Percentiles rank a stretch among this genome's conserved stretches.
Conservation (phyloP, 2,888 invertebrate genomes). For the Bombylius major region DNA sequence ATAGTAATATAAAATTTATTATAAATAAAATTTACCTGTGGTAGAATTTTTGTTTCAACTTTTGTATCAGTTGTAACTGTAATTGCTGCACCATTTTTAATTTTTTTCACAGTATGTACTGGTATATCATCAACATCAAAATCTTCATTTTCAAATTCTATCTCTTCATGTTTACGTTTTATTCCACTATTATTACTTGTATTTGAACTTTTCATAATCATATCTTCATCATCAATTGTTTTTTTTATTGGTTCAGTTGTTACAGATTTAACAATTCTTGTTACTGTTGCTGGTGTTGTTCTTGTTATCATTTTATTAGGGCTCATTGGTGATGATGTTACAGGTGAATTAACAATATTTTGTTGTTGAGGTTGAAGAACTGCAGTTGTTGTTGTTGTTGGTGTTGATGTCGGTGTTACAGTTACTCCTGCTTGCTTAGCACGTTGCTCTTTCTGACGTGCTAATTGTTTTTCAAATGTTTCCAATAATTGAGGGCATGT, state of each 20-base stretch:
- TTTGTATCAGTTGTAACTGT: slow-evolving; percentile 17
- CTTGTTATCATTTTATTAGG: slow-evolving; percentile 7
- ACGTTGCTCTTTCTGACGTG: slow-evolving; percentile 60
- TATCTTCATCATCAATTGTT: slow-evolving; percentile 60
- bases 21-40: background rate
- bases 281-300: slow-evolving; percentile 47
- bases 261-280: slow-evolving; percentile 48
- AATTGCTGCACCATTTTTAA: slow-evolving; percentile 31
- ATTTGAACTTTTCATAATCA: slow-evolving; percentile 18
- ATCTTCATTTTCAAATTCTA: slow-evolving; percentile 44
- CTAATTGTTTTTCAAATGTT: slow-evolving; percentile 67
- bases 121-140: slow-evolving; percentile 41
- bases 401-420: slow-evolving; percentile 15
- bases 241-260: slow-evolving; percentile 73
- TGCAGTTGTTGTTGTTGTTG: slow-evolving; percentile 21
- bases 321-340: slow-evolving; percentile 37
- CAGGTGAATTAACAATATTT: slow-evolving; percentile 28
- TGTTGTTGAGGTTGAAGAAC: slow-evolving; percentile 13
- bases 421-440: slow-evolving; percentile 40
- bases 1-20: too few species aligned
- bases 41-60: slow-evolving; percentile 21
- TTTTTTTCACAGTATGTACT: slow-evolving; percentile 40
- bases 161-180: slow-evolving; percentile 40
- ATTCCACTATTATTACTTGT: slow-evolving; percentile 18
- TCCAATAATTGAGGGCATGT: slow-evolving; percentile 65